Evolutionary conservation across 2,888 invertebrate genomes (phyloP), one percentile per base, ranked within the genome.

Genomic region (Drosophila falleni): DNA sequence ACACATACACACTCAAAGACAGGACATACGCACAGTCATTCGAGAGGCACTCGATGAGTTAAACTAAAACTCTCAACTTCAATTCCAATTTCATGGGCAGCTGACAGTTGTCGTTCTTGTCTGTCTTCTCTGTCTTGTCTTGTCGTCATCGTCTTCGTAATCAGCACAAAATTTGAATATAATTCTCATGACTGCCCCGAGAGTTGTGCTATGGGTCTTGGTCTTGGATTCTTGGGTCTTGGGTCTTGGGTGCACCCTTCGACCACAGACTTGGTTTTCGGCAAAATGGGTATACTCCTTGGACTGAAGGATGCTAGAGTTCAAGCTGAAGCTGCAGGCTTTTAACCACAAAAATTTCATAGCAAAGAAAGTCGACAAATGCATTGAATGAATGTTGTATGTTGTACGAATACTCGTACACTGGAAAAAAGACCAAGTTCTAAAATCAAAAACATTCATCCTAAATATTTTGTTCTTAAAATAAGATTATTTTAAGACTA

Each of bases 81-180:
- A 78, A 59, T 69, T 69, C 54, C 79, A 76, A 76, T 76, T 70
- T 74, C 51, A 78, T 76, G 79, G 79, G 26, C 79, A 74, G 56
- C 77, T 69, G 78, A 49, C 60, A 61, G 71, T 62, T 74, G 62
- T 69, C 62, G 51, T 60, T 29, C 19, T 33, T 37, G 37, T 35
- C 26, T 13, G 35, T 29, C 19, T 33, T 37, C 29, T 35, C 26
- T 13, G 35, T 39, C 50, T 41, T 19, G 42, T 56, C 56, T 35
- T 35, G 16, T 31, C n/a, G 23, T 33, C 65, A 39, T 47, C 65
- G 31, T 62, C 49, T 41, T 63, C 59, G 71, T 81, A 80, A 83
- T 81, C 80, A 87, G 80, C 72, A 82, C 78, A 68, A 85, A 83
- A 83, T 87, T 85, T 81, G 82, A 85, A 86, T 75, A 82, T 84